These are phyloP conservation scores for Aurelia aurita DNA, from an alignment of 30 jellyfish, hydroid and myxozoan species.

Conservation along the genomic window DNA sequence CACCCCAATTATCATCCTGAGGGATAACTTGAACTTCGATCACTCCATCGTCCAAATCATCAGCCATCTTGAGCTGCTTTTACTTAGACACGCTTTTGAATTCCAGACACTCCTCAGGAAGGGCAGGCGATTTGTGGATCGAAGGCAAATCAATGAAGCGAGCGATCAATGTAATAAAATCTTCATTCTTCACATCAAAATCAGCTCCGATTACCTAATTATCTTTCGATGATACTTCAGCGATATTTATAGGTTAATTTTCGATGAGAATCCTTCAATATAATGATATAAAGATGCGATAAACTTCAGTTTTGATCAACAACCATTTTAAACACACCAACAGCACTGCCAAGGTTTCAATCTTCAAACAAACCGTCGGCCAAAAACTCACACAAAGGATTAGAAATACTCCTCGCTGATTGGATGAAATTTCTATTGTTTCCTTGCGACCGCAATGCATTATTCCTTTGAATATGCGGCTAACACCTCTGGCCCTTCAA, in stretches of 20 bases:
- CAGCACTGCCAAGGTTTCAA: constrained; percentile 50
- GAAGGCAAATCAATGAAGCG: constrained; percentile 29
- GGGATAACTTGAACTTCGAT: constrained; percentile 99
- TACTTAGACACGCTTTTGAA: constrained; percentile 16
- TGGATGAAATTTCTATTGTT: constrained; percentile 57
- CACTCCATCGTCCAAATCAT: constrained; percentile 96
- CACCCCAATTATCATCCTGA: constrained; percentile 99
- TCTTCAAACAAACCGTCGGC: constrained; percentile 82
- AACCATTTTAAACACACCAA: constrained; percentile 29
- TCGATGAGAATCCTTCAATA: too few relatives aligned
- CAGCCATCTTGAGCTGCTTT: constrained; percentile 64
- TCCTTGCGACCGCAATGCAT: constrained; percentile 82
- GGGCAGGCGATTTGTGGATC: constrained; percentile 31
- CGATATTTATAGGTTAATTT: neutral
- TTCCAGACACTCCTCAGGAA: constrained; percentile 77
- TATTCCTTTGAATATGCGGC: constrained; percentile 31
- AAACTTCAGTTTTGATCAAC: constrained; percentile 32
- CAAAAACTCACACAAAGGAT: constrained; percentile 80
- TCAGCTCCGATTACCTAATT: constrained; percentile 29
- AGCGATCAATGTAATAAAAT: constrained; percentile 25
- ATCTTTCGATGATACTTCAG: neutral
- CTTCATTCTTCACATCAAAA: constrained; percentile 14
- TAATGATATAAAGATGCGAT: too few relatives aligned
- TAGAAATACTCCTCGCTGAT: constrained; percentile 39
- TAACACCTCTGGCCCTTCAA: neutral